phyloP scores from a whole-genome alignment of 2,888 invertebrate genomes.

The Amiota mariae region DNA sequence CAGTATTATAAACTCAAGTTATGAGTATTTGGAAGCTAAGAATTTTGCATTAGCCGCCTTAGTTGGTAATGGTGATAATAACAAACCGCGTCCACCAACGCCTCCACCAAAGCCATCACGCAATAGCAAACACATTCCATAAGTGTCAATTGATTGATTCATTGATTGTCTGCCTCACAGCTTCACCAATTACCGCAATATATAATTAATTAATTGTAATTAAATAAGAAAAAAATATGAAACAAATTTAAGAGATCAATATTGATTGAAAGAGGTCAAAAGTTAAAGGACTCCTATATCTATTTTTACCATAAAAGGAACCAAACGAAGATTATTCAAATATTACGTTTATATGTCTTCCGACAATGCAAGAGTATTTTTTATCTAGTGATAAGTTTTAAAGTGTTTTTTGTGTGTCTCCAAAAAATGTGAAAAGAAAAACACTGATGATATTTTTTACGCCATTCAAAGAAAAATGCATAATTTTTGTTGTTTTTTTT shows the following conservation, averaged over 20 bases:
- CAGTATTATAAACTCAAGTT: conserved; percentile 69
- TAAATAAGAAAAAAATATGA: not conserved
- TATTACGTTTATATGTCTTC: conserved; percentile 19
- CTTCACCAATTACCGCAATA: not conserved
- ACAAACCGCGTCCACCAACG: conserved; percentile 71
- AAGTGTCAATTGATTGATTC: conserved; percentile 37
- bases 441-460: no score
- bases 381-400: no score
- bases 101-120: conserved; percentile 73
- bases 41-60: conserved; percentile 57
- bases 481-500: no score
- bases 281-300: no score
- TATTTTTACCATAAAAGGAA: no score
- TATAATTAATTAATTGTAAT: not conserved
- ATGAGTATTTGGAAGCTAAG: conserved; percentile 70
- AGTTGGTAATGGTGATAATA: conserved; percentile 61
- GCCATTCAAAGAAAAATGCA: no score
- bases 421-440: no score
- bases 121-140: conserved; percentile 73
- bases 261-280: no score
- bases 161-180: no score
- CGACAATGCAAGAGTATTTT: no score
- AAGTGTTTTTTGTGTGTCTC: no score
- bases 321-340: not conserved
- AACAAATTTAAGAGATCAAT: no score